phyloP scores from a whole-genome alignment of 1,140 invertebrate genomes.

The Eupristina koningsbergeri region DNA sequence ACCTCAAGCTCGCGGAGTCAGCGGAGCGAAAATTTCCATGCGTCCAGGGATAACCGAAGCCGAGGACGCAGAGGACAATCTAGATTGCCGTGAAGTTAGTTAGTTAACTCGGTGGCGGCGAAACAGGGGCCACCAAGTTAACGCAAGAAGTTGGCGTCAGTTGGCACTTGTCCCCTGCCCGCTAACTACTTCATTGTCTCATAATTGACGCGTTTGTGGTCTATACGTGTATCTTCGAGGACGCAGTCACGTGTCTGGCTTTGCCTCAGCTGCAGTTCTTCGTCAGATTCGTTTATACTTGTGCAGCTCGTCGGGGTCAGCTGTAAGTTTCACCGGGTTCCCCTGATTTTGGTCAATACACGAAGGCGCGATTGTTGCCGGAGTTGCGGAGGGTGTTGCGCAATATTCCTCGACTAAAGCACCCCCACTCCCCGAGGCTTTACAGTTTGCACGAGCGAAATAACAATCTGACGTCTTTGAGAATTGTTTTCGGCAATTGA shows the following conservation, averaged over 20 bases:
- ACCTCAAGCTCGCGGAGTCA: background rate
- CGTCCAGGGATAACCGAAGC: background rate
- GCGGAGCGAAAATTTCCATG: background rate
- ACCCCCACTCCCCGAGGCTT: too few relatives aligned
- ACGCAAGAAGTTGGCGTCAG: constrained; percentile 63
- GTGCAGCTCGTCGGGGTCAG: background rate
- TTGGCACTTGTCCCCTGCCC: constrained; percentile 61
- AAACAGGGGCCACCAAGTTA: constrained; percentile 69
- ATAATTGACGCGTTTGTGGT: constrained; percentile 64
- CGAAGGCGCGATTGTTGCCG: too few relatives aligned
- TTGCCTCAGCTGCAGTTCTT: background rate
- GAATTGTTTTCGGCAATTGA: too few relatives aligned
- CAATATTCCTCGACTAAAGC: too few relatives aligned
- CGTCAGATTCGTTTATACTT: background rate
- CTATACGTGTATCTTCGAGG: background rate
- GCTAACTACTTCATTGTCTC: constrained; percentile 71
- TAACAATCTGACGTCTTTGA: too few relatives aligned
- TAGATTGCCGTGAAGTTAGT: constrained; percentile 66
- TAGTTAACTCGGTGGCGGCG: constrained; percentile 66
- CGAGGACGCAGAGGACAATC: constrained; percentile 42
- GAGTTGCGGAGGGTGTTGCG: too few relatives aligned
- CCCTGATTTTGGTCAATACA: too few relatives aligned
- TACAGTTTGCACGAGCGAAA: too few relatives aligned
- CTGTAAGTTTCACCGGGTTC: constrained; percentile 1
- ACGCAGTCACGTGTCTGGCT: background rate